A percentile compares a stretch with the other conserved stretches of the same genome.
These are phyloP conservation scores for Dascyllus trimaculatus DNA, from an alignment of 2,113 vertebrate species.

Conservation along the genomic window DNA sequence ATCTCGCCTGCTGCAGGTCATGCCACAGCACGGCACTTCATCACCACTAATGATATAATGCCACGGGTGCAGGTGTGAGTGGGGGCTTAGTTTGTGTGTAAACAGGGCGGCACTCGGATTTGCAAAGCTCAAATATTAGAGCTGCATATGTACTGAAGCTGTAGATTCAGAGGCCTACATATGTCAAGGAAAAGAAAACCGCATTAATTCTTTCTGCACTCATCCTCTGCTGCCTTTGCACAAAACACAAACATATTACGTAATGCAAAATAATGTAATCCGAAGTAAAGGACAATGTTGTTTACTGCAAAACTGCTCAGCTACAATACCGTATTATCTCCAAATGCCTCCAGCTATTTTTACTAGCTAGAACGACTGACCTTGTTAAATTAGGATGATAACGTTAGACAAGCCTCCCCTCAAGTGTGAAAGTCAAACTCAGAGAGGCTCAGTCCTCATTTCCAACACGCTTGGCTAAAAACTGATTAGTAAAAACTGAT, in stretches of 20 bases:
- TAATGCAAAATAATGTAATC: slow-evolving; percentile 33
- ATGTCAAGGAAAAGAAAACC: neutral
- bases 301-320: slow-evolving; percentile 14
- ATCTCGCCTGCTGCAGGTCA: slow-evolving; percentile 69
- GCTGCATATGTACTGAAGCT: neutral
- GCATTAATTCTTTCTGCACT: neutral
- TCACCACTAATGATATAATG: slow-evolving; percentile 73
- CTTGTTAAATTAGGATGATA: slow-evolving; percentile 42
- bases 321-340: slow-evolving; percentile 48
- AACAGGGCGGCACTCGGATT: neutral
- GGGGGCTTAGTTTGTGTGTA: slow-evolving; percentile 23
- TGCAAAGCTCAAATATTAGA: neutral
- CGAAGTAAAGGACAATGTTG: slow-evolving; percentile 35
- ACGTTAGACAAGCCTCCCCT: slow-evolving; percentile 26
- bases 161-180: neutral
- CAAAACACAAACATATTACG: slow-evolving; percentile 21
- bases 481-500: slow-evolving; percentile 22
- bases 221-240: slow-evolving; percentile 4
- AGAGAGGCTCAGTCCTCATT: slow-evolving; percentile 16
- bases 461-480: slow-evolving; percentile 6
- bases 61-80: slow-evolving; percentile 3
- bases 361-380: slow-evolving; percentile 40
- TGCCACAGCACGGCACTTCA: slow-evolving; percentile 60
- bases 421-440: slow-evolving; percentile 42
- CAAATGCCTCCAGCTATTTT: slow-evolving; percentile 43